Conservation (phyloP, 2,113 vertebrate species). For the Boulengeromyrus knoepffleri region DNA sequence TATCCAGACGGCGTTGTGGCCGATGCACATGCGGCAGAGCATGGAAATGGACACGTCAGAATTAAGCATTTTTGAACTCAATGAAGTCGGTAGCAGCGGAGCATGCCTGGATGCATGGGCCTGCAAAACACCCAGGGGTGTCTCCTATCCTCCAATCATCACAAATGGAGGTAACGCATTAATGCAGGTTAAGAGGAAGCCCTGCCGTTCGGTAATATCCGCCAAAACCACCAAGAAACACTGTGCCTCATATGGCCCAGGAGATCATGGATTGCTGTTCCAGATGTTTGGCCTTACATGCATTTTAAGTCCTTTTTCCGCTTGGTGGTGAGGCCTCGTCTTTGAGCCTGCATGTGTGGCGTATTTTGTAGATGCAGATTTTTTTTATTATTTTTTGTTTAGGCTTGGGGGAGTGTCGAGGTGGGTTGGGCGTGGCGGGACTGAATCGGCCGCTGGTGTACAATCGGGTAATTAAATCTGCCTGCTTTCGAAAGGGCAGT, state of each 20-base stretch:
- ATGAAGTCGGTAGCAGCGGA: neutral
- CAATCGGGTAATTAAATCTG: conserved; percentile 59
- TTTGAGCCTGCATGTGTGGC: conserved; percentile 18
- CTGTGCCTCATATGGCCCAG: neutral
- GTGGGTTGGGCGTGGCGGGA: conserved; percentile 48
- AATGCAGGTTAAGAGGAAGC: neutral
- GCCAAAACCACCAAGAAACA: neutral
- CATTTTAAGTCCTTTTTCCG: conserved; percentile 11
- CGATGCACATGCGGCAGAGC: neutral
- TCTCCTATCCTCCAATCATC: neutral
- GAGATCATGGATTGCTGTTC: neutral
- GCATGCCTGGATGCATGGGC: neutral
- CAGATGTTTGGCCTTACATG: neutral
- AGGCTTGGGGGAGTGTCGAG: conserved; percentile 26
- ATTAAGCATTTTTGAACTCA: neutral
- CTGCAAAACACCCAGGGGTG: neutral
- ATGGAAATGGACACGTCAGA: neutral
- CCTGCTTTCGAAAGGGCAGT: conserved; percentile 47
- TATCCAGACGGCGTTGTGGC: neutral
- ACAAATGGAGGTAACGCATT: neutral
- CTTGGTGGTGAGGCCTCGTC: conserved; percentile 40
- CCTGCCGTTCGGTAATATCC: neutral
- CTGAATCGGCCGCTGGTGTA: conserved; percentile 51
- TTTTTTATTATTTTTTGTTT: conserved; percentile 49
- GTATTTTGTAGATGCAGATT: conserved; percentile 31